Percentiles rank a stretch among this genome's conserved stretches.
These are phyloP conservation scores for Malurus splendens DNA, from an alignment of 2,797 vertebrate genomes.

Conservation along the genomic window DNA sequence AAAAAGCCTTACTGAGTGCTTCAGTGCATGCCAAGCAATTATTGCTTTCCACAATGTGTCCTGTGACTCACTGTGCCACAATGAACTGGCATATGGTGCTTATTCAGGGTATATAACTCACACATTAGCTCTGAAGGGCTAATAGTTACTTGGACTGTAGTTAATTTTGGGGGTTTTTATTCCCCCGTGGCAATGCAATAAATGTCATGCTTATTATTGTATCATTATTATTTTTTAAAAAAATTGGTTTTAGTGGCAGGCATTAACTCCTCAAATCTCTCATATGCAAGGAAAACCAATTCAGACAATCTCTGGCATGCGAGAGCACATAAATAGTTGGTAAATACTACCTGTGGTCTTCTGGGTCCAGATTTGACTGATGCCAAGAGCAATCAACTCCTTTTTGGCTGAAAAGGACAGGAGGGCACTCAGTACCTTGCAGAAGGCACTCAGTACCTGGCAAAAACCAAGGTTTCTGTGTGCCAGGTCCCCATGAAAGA, in stretches of 20 bases:
- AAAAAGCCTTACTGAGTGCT: not conserved
- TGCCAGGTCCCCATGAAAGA: slow-evolving; percentile 25
- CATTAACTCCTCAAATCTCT: not conserved
- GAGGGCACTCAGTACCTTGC: slow-evolving; percentile 43
- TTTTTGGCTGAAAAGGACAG: slow-evolving; percentile 55
- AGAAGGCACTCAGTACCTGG: slow-evolving; percentile 31
- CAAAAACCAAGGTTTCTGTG: slow-evolving; percentile 14
- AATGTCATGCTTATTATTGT: slow-evolving; percentile 31
- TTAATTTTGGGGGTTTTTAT: not conserved
- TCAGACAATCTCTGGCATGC: slow-evolving; percentile 43
- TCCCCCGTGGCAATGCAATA: not conserved
- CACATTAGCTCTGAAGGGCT: slow-evolving; percentile 1
- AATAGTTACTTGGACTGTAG: slow-evolving; percentile 10
- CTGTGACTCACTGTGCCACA: slow-evolving; percentile 37
- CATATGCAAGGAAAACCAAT: not conserved
- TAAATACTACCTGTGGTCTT: slow-evolving; percentile 56
- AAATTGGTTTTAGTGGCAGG: not conserved
- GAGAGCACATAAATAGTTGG: slow-evolving; percentile 33
- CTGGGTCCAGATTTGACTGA: slow-evolving; percentile 48
- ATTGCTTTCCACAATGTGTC: not conserved
- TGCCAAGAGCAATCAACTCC: slow-evolving; percentile 60
- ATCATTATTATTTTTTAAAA: not conserved
- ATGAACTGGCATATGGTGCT: slow-evolving; percentile 22
- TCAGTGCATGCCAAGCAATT: slow-evolving; percentile 22
- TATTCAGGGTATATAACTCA: slow-evolving; percentile 32